Evolutionary conservation across 2,113 vertebrate genomes (phyloP).

Genomic region (Orthonyx spaldingii): DNA sequence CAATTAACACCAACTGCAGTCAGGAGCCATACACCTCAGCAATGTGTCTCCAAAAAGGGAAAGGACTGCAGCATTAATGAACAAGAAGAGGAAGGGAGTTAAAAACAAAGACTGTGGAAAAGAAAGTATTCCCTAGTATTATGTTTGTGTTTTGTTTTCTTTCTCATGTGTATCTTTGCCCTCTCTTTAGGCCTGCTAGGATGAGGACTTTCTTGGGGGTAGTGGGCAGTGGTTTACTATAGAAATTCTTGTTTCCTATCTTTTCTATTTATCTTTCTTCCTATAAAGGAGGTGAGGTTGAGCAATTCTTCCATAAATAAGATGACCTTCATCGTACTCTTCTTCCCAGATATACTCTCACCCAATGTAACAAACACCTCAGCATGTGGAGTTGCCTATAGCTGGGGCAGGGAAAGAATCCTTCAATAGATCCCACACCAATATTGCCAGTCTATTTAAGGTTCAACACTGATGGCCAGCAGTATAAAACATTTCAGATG

Average conservation of each 20-base stretch:
- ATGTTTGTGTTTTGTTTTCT: background rate
- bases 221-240: background rate
- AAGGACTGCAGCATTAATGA: background rate
- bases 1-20: background rate
- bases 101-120: background rate
- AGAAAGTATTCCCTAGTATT: background rate
- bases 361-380: background rate
- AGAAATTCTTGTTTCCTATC: background rate
- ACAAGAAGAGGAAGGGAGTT: background rate
- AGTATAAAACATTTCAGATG: background rate
- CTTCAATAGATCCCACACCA: background rate
- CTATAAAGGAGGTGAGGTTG: background rate
- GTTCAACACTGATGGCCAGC: background rate
- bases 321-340: fast-evolving
- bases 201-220: background rate
- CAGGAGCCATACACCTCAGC: background rate
- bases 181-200: background rate
- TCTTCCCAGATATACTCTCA: background rate
- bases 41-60: background rate
- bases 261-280: background rate
- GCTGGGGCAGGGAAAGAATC: background rate
- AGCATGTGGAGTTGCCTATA: background rate
- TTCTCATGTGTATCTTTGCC: background rate
- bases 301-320: background rate
- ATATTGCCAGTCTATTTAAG: background rate